phyloP scores from a whole-genome alignment of 1,140 invertebrate genomes.

The Drosophila funebris region DNA sequence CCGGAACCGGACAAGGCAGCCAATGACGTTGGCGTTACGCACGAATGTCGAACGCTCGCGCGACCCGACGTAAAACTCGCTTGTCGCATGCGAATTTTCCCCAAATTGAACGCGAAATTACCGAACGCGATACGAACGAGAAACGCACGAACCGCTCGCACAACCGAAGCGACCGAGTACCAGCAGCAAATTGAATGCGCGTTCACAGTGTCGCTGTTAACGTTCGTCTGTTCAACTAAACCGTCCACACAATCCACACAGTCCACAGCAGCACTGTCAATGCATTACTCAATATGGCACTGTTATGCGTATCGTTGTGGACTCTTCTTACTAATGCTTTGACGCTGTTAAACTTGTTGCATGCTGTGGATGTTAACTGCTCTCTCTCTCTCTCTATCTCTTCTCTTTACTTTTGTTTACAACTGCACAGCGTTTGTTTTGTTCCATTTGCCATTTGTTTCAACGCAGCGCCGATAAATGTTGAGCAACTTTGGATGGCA shows the following conservation, averaged over 20 bases:
- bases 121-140: conserved; percentile 24
- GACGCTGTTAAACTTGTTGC: conserved; percentile 64
- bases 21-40: conserved; percentile 5
- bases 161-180: conserved; percentile 45
- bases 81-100: conserved; percentile 21
- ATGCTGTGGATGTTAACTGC: conserved; percentile 52
- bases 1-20: conserved; percentile 8
- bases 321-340: not conserved
- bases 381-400: not conserved
- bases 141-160: conserved; percentile 39
- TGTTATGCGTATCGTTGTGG: not conserved
- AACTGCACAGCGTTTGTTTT: conserved; percentile 29
- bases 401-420: conserved; percentile 25
- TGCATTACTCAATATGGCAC: conserved; percentile 19
- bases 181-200: conserved; percentile 48
- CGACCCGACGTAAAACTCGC: conserved; percentile 19
- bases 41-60: conserved; percentile 5
- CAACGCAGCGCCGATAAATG: conserved; percentile 1
- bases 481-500: conserved; percentile 24
- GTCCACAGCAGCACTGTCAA: conserved; percentile 18
- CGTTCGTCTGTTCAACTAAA: not conserved
- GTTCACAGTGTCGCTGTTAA: conserved; percentile 5
- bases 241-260: conserved; percentile 1
- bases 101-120: not conserved
- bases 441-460: conserved; percentile 31